Percentiles rank a stretch among this genome's conserved stretches.
Conservation (phyloP, 1,140 invertebrate species). For the Leptoteleia sp. region DNA sequence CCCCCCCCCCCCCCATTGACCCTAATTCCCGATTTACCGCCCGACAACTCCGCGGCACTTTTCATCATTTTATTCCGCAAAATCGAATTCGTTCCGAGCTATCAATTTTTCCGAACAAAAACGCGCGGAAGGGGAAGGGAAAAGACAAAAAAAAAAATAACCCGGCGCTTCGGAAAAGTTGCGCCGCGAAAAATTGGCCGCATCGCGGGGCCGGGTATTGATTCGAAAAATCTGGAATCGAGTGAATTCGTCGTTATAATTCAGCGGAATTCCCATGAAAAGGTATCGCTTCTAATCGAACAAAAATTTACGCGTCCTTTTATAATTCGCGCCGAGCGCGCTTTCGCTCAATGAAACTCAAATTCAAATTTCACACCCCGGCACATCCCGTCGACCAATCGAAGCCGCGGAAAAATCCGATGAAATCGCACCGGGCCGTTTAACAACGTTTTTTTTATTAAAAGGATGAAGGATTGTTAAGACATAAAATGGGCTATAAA, state of each 20-base stretch:
- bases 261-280: conserved; percentile 9
- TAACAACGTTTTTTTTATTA: conserved; percentile 25
- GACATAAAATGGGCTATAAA: conserved; percentile 12
- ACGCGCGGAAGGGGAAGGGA: no score
- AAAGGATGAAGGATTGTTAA: conserved; percentile 16
- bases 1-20: no score
- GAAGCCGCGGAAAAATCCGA: conserved; percentile 14
- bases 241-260: conserved; percentile 3
- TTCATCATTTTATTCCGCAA: conserved; percentile 6
- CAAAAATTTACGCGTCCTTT: conserved; percentile 7
- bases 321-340: conserved; percentile 15
- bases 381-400: conserved; percentile 28
- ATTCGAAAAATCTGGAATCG: conserved; percentile 36
- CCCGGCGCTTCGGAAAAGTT: conserved; percentile 13
- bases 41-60: background rate
- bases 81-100: conserved; percentile 21
- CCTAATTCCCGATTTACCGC: conserved; percentile 10
- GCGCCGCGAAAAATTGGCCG: conserved; percentile 8
- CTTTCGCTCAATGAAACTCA: conserved; percentile 1
- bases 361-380: conserved; percentile 17
- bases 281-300: conserved; percentile 17
- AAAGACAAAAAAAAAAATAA: background rate
- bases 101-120: conserved; percentile 19
- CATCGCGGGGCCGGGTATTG: conserved; percentile 28
- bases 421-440: conserved; percentile 3